These are phyloP conservation scores for Poecile atricapillus DNA, from an alignment of 2,113 vertebrate species.

Conservation along the genomic window DNA sequence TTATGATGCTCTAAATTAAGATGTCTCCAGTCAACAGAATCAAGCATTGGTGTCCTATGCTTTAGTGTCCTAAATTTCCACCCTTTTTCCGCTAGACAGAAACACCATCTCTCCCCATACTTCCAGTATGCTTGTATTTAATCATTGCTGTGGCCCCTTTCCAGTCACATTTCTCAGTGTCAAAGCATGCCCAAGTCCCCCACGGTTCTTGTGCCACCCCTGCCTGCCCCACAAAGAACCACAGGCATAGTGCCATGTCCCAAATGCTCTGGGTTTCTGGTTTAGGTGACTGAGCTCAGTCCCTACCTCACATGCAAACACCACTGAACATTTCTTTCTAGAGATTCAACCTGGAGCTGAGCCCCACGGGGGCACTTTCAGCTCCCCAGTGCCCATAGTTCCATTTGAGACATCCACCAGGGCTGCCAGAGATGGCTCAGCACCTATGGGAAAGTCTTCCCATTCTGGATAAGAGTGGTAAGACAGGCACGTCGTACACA, in stretches of 20 bases:
- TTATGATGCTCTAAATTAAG: background rate
- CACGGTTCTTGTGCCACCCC: background rate
- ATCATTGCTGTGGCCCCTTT: background rate
- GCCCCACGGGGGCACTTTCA: background rate
- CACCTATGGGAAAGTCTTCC: background rate
- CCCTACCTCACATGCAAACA: background rate
- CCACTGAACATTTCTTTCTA: background rate
- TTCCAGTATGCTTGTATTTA: background rate
- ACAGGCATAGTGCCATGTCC: background rate
- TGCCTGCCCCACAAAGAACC: background rate
- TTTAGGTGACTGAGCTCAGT: background rate
- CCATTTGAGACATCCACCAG: background rate
- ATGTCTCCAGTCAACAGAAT: background rate
- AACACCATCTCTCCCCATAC: background rate
- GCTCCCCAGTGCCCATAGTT: background rate
- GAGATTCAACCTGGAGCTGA: background rate
- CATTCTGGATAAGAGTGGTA: background rate
- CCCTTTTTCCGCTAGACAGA: background rate
- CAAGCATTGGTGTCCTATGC: background rate
- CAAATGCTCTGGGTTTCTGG: background rate
- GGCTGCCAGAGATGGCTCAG: background rate
- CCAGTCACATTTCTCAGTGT: background rate
- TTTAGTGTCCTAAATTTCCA: background rate
- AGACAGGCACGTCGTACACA: background rate
- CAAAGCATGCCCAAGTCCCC: background rate